Evolutionary conservation across 2,113 vertebrate genomes (phyloP).

Genomic region (Sciurus niger): DNA sequence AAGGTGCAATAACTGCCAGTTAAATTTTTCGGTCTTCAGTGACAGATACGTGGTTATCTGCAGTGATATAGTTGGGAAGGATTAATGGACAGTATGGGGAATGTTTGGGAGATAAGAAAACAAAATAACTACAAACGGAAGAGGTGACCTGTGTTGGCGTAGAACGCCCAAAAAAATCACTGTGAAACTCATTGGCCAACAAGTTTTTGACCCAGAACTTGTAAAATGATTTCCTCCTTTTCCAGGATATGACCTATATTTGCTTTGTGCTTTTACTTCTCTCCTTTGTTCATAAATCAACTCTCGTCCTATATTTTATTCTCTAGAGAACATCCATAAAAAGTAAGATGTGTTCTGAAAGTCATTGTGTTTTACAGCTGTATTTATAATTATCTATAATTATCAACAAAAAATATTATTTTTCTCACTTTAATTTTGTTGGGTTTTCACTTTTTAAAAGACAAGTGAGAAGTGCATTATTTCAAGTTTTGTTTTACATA

Average conservation of each 20-base stretch:
- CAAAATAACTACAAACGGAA: not conserved
- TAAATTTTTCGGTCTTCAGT: not conserved
- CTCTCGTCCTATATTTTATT: constrained; percentile 49
- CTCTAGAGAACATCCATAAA: constrained; percentile 23
- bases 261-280: not conserved
- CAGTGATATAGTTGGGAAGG: not conserved
- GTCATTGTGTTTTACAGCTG: constrained; percentile 6
- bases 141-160: not conserved
- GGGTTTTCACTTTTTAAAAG: constrained; percentile 64
- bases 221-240: not conserved
- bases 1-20: not conserved
- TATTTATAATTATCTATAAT: constrained; percentile 37
- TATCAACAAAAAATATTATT: not conserved
- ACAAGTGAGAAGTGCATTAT: not conserved
- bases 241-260: not conserved
- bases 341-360: not conserved
- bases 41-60: not conserved
- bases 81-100: not conserved
- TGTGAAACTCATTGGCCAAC: not conserved
- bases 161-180: not conserved
- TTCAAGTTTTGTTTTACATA: constrained; percentile 45
- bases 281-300: not conserved
- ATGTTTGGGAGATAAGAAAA: constrained; percentile 34
- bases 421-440: constrained; percentile 11
- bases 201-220: constrained; percentile 54